Percentiles rank a stretch among this genome's conserved stretches.
Evolutionary conservation across 1,140 invertebrate species (phyloP).

Genomic region (Drosophila nigromelanica): DNA sequence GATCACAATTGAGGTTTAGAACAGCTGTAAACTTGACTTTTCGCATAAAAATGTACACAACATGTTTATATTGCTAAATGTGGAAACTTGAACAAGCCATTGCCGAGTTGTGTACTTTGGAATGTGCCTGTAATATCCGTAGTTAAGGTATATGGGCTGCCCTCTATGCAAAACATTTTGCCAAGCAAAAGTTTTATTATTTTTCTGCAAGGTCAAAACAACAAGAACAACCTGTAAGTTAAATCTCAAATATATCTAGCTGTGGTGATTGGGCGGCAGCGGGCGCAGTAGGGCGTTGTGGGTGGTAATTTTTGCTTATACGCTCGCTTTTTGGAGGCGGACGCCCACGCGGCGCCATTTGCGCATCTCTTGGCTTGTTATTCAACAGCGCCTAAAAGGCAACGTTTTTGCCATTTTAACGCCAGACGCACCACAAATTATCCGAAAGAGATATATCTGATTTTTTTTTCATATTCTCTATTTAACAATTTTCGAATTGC

Average conservation of each 20-base stretch:
- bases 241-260: conserved; percentile 43
- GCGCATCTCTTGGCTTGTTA: conserved; percentile 65
- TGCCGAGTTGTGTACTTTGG: background rate
- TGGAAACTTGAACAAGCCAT: conserved; percentile 1
- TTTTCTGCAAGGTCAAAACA: conserved; percentile 32
- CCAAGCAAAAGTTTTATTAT: conserved; percentile 39
- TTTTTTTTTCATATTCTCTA: background rate
- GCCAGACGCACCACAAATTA: conserved; percentile 5
- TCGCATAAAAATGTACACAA: background rate
- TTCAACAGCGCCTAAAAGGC: conserved; percentile 52
- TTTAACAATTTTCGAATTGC: conserved; percentile 1
- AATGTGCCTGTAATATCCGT: background rate
- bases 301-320: conserved; percentile 1
- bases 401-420: conserved; percentile 6
- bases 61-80: background rate
- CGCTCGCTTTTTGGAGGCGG: conserved; percentile 52
- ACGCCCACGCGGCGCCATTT: conserved; percentile 77
- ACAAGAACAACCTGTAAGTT: conserved; percentile 69
- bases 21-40: background rate
- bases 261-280: background rate
- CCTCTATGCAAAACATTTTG: conserved; percentile 28
- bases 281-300: background rate
- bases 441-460: background rate
- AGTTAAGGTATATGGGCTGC: conserved; percentile 1
- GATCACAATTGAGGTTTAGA: background rate